phyloP scores from a whole-genome alignment of 1,140 invertebrate genomes.

The Tyrophagus putrescentiae region DNA sequence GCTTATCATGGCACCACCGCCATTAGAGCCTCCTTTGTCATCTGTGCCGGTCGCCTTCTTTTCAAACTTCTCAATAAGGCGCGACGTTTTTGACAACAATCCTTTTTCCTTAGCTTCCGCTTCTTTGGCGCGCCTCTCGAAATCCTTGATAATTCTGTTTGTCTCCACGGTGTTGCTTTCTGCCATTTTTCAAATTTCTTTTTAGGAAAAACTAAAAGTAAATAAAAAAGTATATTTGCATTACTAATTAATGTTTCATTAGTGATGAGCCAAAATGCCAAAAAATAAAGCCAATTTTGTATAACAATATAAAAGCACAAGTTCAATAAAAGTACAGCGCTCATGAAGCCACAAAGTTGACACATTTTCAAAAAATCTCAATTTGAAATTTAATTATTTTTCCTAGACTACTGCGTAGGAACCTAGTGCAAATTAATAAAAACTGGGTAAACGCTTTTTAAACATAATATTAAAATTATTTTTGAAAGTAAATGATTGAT shows the following conservation, averaged over 20 bases:
- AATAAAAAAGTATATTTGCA: background rate
- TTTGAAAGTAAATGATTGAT: too few relatives aligned
- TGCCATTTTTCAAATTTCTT: slow-evolving; percentile 6
- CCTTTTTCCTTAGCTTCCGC: background rate
- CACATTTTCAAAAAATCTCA: too few relatives aligned
- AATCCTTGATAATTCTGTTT: slow-evolving; percentile 4
- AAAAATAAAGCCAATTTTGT: too few relatives aligned
- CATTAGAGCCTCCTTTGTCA: background rate
- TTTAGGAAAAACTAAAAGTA: background rate
- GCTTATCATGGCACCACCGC: background rate
- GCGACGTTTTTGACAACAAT: slow-evolving; percentile 2
- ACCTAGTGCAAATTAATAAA: too few relatives aligned
- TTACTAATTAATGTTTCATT: background rate
- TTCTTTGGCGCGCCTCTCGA: slow-evolving; percentile 8
- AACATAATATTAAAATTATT: too few relatives aligned
- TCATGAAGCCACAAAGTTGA: too few relatives aligned
- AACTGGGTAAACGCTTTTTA: too few relatives aligned
- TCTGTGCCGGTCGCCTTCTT: slow-evolving; percentile 7
- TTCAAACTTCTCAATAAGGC: slow-evolving; percentile 12
- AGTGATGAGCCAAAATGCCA: background rate
- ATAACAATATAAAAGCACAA: too few relatives aligned
- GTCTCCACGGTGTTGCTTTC: background rate
- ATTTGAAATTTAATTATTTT: too few relatives aligned
- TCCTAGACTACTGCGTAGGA: too few relatives aligned
- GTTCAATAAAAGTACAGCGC: too few relatives aligned